These are phyloP conservation scores for Entomyzon cyanotis DNA, from an alignment of 2,113 vertebrate genomes.

Conservation along the genomic window DNA sequence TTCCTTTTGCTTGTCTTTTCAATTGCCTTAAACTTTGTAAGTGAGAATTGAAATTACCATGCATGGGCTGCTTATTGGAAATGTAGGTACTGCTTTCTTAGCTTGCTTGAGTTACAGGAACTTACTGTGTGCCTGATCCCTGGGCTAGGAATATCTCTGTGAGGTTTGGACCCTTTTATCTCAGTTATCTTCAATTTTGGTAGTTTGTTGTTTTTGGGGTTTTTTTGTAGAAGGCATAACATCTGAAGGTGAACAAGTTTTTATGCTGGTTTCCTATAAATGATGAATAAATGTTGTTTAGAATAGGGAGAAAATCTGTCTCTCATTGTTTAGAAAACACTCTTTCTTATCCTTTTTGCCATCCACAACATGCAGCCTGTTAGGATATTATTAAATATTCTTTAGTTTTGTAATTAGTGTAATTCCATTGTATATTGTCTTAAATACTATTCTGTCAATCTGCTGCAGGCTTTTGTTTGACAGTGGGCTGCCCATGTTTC, in stretches of 20 bases:
- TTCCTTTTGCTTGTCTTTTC: background rate
- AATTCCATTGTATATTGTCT: background rate
- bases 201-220: background rate
- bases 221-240: background rate
- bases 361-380: background rate
- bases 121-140: background rate
- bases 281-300: background rate
- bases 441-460: background rate
- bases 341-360: background rate
- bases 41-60: background rate
- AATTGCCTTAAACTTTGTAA: background rate
- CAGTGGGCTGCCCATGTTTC: background rate
- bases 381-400: background rate
- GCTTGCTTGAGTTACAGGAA: background rate
- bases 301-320: background rate
- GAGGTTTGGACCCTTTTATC: background rate
- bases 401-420: background rate
- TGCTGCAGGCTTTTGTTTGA: background rate
- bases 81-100: background rate
- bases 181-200: background rate
- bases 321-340: background rate
- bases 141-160: background rate
- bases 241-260: background rate
- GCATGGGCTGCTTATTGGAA: background rate
- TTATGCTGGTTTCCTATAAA: background rate